Percentiles rank a stretch among this genome's conserved stretches.
Evolutionary conservation across 1,140 invertebrate species (phyloP).

Genomic region (Drosophila lini): DNA sequence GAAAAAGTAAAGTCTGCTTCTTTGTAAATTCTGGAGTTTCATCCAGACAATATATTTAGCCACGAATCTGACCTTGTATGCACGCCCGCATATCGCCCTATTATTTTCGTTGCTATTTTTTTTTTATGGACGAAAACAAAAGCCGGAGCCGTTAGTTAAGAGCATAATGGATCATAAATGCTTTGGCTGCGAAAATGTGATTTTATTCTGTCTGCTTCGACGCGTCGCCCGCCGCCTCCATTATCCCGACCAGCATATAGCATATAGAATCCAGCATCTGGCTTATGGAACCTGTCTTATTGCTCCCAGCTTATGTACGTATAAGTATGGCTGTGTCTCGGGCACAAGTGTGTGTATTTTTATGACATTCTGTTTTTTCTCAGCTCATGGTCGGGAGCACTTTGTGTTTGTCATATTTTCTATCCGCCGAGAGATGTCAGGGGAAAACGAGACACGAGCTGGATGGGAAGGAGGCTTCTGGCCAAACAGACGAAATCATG

Average conservation of each 20-base stretch:
- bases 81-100: slow-evolving; percentile 4
- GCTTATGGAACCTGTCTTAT: slow-evolving; percentile 51
- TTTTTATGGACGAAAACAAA: slow-evolving; percentile 64
- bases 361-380: slow-evolving; percentile 37
- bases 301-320: slow-evolving; percentile 11
- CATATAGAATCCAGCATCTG: slow-evolving; percentile 18
- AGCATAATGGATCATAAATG: slow-evolving; percentile 79
- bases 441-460: slow-evolving; percentile 4
- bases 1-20: background rate
- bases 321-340: slow-evolving; percentile 1
- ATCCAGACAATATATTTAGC: background rate
- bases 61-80: slow-evolving; percentile 32
- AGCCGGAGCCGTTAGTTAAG: slow-evolving; percentile 57
- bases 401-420: slow-evolving; percentile 40
- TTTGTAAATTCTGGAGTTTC: background rate
- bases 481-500: slow-evolving; percentile 13
- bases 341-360: slow-evolving; percentile 34
- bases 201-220: slow-evolving; percentile 62
- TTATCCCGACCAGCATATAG: slow-evolving; percentile 6
- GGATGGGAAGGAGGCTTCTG: slow-evolving; percentile 4
- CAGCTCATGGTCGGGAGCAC: slow-evolving; percentile 8
- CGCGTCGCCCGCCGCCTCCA: slow-evolving; percentile 28
- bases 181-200: slow-evolving; percentile 69
- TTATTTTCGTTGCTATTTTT: slow-evolving; percentile 45
- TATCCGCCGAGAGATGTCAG: slow-evolving; percentile 18